These are phyloP conservation scores for Mola mola DNA, from an alignment of 2,113 vertebrate genomes.

Conservation along the genomic window DNA sequence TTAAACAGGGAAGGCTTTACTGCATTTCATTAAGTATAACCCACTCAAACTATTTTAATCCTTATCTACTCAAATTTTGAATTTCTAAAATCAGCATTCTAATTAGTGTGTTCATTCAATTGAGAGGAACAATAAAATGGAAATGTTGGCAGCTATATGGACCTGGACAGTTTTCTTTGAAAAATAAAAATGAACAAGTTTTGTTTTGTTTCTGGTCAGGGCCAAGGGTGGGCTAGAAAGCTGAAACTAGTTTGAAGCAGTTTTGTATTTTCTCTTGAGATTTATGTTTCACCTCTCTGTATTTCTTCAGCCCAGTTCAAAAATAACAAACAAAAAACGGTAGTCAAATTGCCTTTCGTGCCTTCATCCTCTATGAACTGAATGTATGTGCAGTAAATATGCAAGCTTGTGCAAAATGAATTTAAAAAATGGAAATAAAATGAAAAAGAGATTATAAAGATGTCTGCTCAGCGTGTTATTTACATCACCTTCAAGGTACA, in stretches of 20 bases:
- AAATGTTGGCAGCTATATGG: constrained; percentile 70
- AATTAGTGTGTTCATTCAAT: constrained; percentile 18
- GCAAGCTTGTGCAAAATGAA: constrained; percentile 99
- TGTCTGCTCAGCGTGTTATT: neutral
- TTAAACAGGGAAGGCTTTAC: constrained; percentile 87
- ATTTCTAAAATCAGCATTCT: constrained; percentile 9
- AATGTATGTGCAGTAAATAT: constrained; percentile 99
- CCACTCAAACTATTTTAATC: constrained; percentile 69
- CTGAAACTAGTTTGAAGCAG: constrained; percentile 62
- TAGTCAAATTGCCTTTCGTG: constrained; percentile 97
- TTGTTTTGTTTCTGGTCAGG: constrained; percentile 36
- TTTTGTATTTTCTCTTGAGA: constrained; percentile 62
- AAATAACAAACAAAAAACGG: constrained; percentile 85
- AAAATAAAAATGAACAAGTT: constrained; percentile 11
- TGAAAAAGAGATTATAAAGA: constrained; percentile 53
- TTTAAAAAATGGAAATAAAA: constrained; percentile 88
- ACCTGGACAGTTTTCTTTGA: constrained; percentile 37
- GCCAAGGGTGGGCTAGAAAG: constrained; percentile 54
- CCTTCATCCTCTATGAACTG: constrained; percentile 98
- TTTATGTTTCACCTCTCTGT: constrained; percentile 42
- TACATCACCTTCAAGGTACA: neutral
- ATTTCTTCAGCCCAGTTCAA: constrained; percentile 68
- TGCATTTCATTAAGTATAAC: constrained; percentile 93
- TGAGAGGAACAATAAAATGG: constrained; percentile 33
- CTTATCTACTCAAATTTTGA: constrained; percentile 40